phyloP scores from a whole-genome alignment of 2,888 invertebrate genomes.

The Epinotia demarniana region DNA sequence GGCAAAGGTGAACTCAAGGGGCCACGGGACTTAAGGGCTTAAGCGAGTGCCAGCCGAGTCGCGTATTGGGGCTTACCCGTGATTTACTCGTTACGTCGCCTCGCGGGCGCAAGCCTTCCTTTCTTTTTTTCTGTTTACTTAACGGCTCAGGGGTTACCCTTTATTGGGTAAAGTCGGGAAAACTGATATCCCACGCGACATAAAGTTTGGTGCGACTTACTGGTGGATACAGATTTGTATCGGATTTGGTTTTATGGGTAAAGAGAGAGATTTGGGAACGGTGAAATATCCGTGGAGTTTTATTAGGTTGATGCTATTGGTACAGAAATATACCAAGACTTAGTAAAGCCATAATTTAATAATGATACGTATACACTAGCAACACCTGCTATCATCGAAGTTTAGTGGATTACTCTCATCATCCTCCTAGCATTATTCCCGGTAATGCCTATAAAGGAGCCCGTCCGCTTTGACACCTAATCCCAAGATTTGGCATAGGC shows the following conservation, averaged over 20 bases:
- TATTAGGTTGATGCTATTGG: slow-evolving; percentile 13
- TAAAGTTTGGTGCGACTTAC: slow-evolving; percentile 75
- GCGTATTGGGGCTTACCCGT: slow-evolving; percentile 78
- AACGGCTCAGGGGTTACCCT: slow-evolving; percentile 82
- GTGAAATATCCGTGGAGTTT: slow-evolving; percentile 30
- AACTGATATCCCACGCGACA: slow-evolving; percentile 78
- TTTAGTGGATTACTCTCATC: no score
- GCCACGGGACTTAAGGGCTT: slow-evolving; percentile 74
- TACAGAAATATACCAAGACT: not conserved
- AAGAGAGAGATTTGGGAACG: slow-evolving; percentile 54
- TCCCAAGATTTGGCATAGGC: no score
- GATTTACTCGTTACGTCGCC: slow-evolving; percentile 80
- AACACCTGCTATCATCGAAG: no score
- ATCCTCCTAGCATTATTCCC: no score
- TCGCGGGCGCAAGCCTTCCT: slow-evolving; percentile 65
- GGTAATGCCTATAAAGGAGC: no score
- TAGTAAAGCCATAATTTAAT: not conserved
- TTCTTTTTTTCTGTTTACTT: slow-evolving; percentile 83
- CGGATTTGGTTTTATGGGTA: slow-evolving; percentile 52
- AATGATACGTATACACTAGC: no score
- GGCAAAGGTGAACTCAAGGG: slow-evolving; percentile 67
- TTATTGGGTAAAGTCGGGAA: slow-evolving; percentile 80
- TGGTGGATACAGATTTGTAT: slow-evolving; percentile 70
- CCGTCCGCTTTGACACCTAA: no score
- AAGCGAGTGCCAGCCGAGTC: slow-evolving; percentile 63